Evolutionary conservation across 2,888 invertebrate species (phyloP).

Genomic region (Scrobipalpa atriplicella): DNA sequence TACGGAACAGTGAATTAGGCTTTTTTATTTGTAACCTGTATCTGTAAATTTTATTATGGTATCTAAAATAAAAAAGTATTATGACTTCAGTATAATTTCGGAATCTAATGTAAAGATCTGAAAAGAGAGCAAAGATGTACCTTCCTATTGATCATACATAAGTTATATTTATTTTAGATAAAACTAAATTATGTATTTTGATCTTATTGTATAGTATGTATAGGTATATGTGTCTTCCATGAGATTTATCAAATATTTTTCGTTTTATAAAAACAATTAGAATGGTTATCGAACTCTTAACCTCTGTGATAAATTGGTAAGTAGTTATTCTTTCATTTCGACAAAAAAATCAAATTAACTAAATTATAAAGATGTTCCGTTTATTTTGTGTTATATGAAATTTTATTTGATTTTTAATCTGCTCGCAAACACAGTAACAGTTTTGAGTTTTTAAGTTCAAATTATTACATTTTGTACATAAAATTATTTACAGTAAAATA

Average conservation of each 20-base stretch:
- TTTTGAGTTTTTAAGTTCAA: neutral
- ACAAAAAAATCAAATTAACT: neutral
- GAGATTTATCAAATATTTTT: neutral
- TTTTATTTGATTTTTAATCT: constrained; percentile 2
- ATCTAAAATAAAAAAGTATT: neutral
- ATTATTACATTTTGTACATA: neutral
- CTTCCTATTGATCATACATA: too few relatives aligned
- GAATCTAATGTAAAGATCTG: constrained; percentile 20
- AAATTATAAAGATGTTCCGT: neutral
- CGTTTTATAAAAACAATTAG: neutral
- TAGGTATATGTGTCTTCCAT: constrained; percentile 7
- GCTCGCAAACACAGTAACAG: neutral
- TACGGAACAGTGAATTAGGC: neutral
- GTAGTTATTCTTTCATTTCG: neutral
- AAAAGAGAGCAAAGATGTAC: neutral
- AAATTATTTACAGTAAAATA: neutral
- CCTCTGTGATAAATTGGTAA: constrained; percentile 2
- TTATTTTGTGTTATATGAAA: constrained; percentile 1
- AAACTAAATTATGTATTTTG: neutral
- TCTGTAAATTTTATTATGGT: neutral
- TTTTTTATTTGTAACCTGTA: neutral
- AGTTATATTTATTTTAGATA: neutral
- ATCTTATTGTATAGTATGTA: neutral
- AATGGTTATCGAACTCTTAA: too few relatives aligned
- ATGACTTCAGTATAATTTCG: neutral